phyloP scores from a whole-genome alignment of 92 coral and sea anemone species.

The Epizoanthus ramosus region DNA sequence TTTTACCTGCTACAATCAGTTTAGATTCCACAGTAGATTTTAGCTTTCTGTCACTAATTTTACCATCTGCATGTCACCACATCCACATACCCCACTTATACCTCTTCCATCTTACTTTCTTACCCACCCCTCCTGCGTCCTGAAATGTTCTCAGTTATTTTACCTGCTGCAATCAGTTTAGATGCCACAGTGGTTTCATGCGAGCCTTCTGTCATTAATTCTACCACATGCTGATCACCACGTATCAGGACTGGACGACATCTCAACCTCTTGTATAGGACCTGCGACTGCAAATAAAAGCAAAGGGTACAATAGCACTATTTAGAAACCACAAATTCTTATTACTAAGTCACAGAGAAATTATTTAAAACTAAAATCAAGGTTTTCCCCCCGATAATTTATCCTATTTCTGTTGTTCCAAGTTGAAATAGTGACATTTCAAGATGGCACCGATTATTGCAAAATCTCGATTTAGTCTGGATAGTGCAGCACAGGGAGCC shows the following conservation, averaged over 20 bases:
- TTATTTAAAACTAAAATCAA: background rate
- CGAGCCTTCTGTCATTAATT: background rate
- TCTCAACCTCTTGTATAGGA: constrained; percentile 46
- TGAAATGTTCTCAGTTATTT: background rate
- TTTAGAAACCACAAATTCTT: too few species aligned
- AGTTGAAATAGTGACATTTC: too few species aligned
- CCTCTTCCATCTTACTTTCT: background rate
- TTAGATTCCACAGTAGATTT: constrained; percentile 43
- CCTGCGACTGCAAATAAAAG: constrained; percentile 16
- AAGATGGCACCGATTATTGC: too few species aligned
- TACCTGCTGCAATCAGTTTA: constrained; percentile 56
- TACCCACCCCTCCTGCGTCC: background rate
- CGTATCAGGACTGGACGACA: constrained; percentile 27
- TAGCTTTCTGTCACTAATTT: background rate
- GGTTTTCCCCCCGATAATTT: too few species aligned
- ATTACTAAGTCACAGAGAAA: too few species aligned
- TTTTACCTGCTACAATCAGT: constrained; percentile 59
- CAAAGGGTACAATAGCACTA: background rate
- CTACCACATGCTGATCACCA: background rate
- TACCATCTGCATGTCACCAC: background rate
- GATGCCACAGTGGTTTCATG: constrained; percentile 40
- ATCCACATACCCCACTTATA: background rate
- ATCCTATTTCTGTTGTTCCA: too few species aligned
- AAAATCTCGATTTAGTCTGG: too few species aligned
- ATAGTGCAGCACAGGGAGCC: too few species aligned